phyloP scores from a whole-genome alignment of 2,888 invertebrate species.

The Pseudococcus jackbeardsleyi region DNA sequence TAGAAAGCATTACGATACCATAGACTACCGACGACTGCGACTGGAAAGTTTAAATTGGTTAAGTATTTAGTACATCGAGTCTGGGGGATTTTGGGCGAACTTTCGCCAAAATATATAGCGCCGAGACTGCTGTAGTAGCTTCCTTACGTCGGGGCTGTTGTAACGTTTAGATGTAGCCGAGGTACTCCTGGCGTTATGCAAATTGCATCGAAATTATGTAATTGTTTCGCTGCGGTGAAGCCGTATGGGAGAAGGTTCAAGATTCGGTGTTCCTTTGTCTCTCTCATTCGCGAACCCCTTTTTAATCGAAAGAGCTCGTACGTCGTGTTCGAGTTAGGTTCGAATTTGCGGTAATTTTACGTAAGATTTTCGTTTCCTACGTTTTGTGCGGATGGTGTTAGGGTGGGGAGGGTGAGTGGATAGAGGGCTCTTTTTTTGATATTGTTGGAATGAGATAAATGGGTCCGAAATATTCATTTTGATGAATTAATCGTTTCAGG shows the following conservation, averaged over 20 bases:
- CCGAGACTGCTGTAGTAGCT: background rate
- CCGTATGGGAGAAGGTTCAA: constrained; percentile 2
- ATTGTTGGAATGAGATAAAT: too few species aligned
- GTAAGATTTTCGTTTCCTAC: background rate
- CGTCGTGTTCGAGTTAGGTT: background rate
- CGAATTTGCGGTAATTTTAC: constrained; percentile 24
- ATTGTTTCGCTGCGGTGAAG: constrained; percentile 9
- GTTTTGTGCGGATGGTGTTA: background rate
- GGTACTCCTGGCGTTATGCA: background rate
- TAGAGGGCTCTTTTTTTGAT: too few species aligned
- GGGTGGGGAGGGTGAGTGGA: background rate
- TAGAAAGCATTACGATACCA: background rate
- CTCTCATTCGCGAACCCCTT: background rate
- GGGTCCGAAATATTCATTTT: too few species aligned
- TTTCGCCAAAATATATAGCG: constrained; percentile 12
- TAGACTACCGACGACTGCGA: background rate
- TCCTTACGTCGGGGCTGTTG: background rate
- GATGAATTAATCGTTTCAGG: too few species aligned
- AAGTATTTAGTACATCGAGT: constrained; percentile 29
- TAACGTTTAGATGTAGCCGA: background rate
- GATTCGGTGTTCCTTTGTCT: background rate
- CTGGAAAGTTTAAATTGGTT: constrained; percentile 44
- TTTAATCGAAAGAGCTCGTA: constrained; percentile 5
- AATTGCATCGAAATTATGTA: constrained; percentile 41
- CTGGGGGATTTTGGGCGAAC: background rate